Evolutionary conservation across 2,113 vertebrate genomes (phyloP).

Genomic region (human (Homo sapiens)): GRCh38 chr5:27700501-27701000

Average conservation of each 20-base stretch:
- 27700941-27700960: background rate
- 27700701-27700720: background rate
- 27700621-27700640: background rate
- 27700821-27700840: background rate
- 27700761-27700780: background rate
- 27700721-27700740: background rate
- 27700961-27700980: background rate
- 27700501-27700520: background rate
- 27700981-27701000: background rate
- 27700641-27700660: background rate
- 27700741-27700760: background rate
- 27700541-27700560: background rate
- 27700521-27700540: background rate
- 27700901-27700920: background rate
- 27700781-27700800: background rate
- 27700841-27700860: background rate
- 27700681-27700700: background rate
- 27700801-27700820: background rate
- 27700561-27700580: background rate
- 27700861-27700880: background rate
- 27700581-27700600: background rate
- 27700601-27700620: background rate
- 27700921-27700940: background rate
- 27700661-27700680: background rate
- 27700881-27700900: rapidly evolving